Base-by-base conservation (phyloP, 1,140 invertebrate genomes). In the Pseudoatta argentina region DNA sequence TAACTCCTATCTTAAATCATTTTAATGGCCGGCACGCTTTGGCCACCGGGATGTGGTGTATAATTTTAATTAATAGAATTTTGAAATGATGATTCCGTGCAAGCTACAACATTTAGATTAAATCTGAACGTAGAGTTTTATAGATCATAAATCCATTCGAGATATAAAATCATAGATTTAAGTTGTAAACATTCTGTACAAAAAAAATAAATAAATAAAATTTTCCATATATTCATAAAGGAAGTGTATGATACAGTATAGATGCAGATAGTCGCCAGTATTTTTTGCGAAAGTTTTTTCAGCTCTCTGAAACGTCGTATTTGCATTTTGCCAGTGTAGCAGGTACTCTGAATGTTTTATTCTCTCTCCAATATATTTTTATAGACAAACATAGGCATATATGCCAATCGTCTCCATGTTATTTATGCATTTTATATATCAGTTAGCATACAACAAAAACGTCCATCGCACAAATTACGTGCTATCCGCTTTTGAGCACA, bases 381-480 rank as follows among this genome's bases (percentile, higher is more conserved):
- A 71, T 63, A 57, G 39, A 48, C 18, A 10, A 44, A 57, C 16
- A 27, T 64, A 10, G 48, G 48, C 14, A 10, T 21, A 24, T 69
- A 24, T 3, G n/a, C 51, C 48, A 16, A 77, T 39, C 18, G 16
- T 72, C 44, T 24, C 27, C 53, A 51, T 85, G 61, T 79, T 90
- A 87, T 92, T 92, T 90, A 85, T 64, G 86, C 66, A 63, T 89
- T 91, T 89, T 88, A 88, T 77, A 89, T 83, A 69, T 87, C 77
- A 79, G 66, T 59, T 63, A 53, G 59, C 71, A 67, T 55, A 88
- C 72, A 55, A 44, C 59, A 79, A 72, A 73, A 87, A 88, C 87
- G 93, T 91, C 89, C 89, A 89, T 90, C 71, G 72, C 55, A 71
- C 66, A 92, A 91, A 91, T 92, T 91, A 87, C 86, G 57, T 71